phyloP scores from a whole-genome alignment of 2,888 invertebrate species.

The Apamea crenata region DNA sequence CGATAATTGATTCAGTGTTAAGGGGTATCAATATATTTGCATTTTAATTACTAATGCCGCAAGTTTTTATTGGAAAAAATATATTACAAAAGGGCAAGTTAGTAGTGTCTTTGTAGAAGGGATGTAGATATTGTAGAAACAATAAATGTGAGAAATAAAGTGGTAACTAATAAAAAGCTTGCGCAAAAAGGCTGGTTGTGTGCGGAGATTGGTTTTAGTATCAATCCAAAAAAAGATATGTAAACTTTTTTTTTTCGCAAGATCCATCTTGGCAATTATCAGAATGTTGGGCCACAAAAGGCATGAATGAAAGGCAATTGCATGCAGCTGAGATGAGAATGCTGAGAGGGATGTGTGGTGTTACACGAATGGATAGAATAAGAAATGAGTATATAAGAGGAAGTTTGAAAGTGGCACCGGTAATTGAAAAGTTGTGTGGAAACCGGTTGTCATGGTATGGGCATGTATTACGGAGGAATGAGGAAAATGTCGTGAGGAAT shows the following conservation, averaged over 20 bases:
- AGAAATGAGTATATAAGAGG: too few species aligned
- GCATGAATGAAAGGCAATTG: not conserved
- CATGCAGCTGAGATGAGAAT: too few species aligned
- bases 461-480: too few species aligned
- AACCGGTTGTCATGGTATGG: too few species aligned
- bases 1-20: slow-evolving; percentile 42
- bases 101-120: not conserved
- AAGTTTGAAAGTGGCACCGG: too few species aligned
- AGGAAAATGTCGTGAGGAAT: too few species aligned
- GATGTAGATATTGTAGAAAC: not conserved
- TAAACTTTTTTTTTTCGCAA: not conserved
- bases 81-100: slow-evolving; percentile 22
- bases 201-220: not conserved
- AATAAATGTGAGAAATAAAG: not conserved
- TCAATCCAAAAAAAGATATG: not conserved
- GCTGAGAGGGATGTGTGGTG: not conserved
- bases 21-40: slow-evolving; percentile 55
- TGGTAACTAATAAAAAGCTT: too few species aligned
- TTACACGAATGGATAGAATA: not conserved
- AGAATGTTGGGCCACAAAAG: not conserved
- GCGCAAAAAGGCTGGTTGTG: not conserved
- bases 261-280: too few species aligned
- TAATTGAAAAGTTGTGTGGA: too few species aligned
- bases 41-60: slow-evolving; percentile 42
- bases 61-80: slow-evolving; percentile 28